phyloP scores from a whole-genome alignment of 2,797 vertebrate genomes.

The Intellagama lesueurii region DNA sequence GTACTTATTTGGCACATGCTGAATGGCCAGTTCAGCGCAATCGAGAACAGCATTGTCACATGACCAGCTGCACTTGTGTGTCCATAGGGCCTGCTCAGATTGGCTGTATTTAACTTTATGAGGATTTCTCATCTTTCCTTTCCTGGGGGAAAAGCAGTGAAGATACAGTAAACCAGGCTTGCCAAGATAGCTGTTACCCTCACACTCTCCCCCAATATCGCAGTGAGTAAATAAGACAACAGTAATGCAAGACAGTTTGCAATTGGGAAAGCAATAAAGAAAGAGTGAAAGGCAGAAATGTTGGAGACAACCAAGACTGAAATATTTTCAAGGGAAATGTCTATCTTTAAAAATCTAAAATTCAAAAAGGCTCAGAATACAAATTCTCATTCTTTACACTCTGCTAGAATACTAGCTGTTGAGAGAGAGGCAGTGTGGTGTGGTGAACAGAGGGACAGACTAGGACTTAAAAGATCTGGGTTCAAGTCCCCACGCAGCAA shows the following conservation, averaged over 20 bases:
- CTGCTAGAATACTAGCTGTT: conserved; percentile 38
- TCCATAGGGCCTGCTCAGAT: conserved; percentile 25
- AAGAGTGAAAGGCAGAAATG: neutral
- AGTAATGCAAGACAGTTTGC: conserved; percentile 15
- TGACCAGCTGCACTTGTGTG: conserved; percentile 16
- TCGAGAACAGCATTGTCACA: neutral
- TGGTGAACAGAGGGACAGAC: no score
- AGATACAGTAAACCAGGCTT: conserved; percentile 28
- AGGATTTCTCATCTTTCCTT: conserved; percentile 35
- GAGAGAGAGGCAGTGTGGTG: neutral
- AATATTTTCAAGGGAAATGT: conserved; percentile 28
- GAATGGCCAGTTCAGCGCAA: conserved; percentile 14
- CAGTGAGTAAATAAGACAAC: conserved; percentile 19
- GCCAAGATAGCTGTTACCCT: conserved; percentile 41
- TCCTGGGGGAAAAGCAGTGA: conserved; percentile 11
- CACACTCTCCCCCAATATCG: conserved; percentile 9
- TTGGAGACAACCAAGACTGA: conserved; percentile 12
- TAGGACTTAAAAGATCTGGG: no score
- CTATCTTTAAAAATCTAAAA: conserved; percentile 36
- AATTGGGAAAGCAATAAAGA: neutral
- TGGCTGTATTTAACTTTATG: conserved; percentile 44
- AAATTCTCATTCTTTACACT: conserved; percentile 40
- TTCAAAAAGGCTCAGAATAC: conserved; percentile 40
- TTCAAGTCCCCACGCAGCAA: no score
- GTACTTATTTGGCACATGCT: conserved; percentile 22